These are phyloP conservation scores for Bubalus kerabau DNA, from an alignment of 2,113 vertebrate species.

Conservation along the genomic window DNA sequence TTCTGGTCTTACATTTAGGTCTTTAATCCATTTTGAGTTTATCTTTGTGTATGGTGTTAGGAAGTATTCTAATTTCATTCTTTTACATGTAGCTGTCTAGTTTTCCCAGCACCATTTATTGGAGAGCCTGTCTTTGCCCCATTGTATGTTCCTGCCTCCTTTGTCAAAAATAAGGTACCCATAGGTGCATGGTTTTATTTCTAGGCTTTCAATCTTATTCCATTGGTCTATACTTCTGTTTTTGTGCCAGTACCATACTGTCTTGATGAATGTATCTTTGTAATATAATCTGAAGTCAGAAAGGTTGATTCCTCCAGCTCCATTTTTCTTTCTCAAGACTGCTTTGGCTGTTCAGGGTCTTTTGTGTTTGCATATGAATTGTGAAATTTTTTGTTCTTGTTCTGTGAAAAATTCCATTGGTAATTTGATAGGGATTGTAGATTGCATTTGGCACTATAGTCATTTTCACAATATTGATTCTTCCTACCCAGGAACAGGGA, in stretches of 20 bases:
- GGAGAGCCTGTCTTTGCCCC: background rate
- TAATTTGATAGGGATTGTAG: background rate
- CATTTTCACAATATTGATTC: background rate
- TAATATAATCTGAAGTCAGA: background rate
- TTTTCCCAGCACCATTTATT: background rate
- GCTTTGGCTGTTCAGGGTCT: background rate
- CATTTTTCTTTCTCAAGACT: background rate
- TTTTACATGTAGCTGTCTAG: background rate
- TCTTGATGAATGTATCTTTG: background rate
- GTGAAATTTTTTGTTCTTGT: background rate
- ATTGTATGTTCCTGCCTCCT: background rate
- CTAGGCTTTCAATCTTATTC: background rate
- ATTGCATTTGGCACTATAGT: background rate
- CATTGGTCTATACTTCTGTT: background rate
- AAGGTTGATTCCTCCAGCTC: background rate
- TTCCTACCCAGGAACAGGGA: background rate
- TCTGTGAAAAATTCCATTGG: background rate
- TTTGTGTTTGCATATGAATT: background rate
- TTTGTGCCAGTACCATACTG: background rate
- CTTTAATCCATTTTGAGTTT: background rate
- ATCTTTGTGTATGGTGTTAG: background rate
- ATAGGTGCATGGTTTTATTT: background rate
- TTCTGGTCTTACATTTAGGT: background rate
- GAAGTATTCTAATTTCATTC: background rate
- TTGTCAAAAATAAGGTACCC: background rate